Evolutionary conservation across 1,140 invertebrate genomes (phyloP).

Genomic region (Danaus plexippus): DNA sequence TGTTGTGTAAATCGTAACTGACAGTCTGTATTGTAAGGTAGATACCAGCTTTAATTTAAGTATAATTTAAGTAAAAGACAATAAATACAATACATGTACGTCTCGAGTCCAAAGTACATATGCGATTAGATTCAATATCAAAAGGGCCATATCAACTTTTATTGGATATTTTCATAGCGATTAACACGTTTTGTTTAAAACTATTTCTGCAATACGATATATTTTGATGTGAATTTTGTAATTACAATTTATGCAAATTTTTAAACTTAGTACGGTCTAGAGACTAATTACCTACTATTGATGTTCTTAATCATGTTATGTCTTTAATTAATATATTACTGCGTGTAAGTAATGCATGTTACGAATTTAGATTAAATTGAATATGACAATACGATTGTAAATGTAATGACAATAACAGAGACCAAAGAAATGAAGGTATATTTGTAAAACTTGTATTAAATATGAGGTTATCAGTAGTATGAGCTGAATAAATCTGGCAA

Average conservation of each 20-base stretch:
- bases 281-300: no score
- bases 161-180: constrained; percentile 5
- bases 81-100: constrained; percentile 19
- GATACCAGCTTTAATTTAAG: constrained; percentile 39
- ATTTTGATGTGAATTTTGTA: no score
- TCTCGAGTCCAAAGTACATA: no score
- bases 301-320: no score
- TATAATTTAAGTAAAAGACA: constrained; percentile 34
- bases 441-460: constrained; percentile 22
- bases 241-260: no score
- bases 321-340: not conserved
- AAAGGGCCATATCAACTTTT: constrained; percentile 20
- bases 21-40: constrained; percentile 20
- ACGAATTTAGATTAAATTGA: constrained; percentile 20
- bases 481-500: not conserved
- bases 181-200: no score
- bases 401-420: constrained; percentile 46
- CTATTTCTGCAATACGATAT: no score
- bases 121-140: constrained; percentile 10
- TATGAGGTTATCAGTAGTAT: no score
- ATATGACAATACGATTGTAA: constrained; percentile 45
- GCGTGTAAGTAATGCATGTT: constrained; percentile 3
- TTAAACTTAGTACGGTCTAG: no score
- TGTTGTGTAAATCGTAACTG: constrained; percentile 42
- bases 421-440: constrained; percentile 30